These are phyloP conservation scores for Apoda limacodes DNA, from an alignment of 2,888 invertebrate genomes.

Conservation along the genomic window DNA sequence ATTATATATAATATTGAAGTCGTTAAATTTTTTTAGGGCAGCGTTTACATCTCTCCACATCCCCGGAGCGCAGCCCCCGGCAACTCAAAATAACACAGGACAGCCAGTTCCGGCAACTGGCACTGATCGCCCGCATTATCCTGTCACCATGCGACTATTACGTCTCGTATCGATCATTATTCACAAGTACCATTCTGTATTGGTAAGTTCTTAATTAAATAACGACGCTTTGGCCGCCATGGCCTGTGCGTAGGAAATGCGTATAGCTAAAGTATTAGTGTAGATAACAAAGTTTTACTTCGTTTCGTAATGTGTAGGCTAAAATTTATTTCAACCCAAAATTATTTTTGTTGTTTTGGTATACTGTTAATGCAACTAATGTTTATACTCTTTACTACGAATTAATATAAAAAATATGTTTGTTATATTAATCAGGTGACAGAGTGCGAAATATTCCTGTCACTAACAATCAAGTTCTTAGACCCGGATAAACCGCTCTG, in stretches of 20 bases:
- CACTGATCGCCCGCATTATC: conserved; percentile 94
- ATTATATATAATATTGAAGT: too few relatives aligned
- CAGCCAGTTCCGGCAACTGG: conserved; percentile 72
- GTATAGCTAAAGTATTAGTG: too few relatives aligned
- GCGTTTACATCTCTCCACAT: conserved; percentile 51
- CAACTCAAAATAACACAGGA: too few relatives aligned
- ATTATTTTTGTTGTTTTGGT: too few relatives aligned
- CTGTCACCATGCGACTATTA: conserved; percentile 94
- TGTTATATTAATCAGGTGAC: conserved; percentile 88
- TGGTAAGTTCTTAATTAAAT: conserved; percentile 74
- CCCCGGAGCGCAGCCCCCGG: conserved; percentile 24
- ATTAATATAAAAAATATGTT: too few relatives aligned
- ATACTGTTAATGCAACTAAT: too few relatives aligned
- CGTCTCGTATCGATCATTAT: conserved; percentile 93
- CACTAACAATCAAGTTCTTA: conserved; percentile 95
- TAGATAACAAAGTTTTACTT: too few relatives aligned
- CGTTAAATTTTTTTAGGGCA: too few relatives aligned
- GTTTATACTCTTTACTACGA: too few relatives aligned
- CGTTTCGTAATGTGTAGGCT: too few relatives aligned
- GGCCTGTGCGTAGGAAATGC: too few relatives aligned
- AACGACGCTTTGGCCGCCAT: not conserved
- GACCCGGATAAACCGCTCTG: conserved; percentile 97
- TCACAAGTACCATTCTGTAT: conserved; percentile 89
- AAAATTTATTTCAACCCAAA: too few relatives aligned
- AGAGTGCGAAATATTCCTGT: conserved; percentile 98